Base-by-base conservation (phyloP, 2,888 invertebrate species). In the Pherbina coryleti region DNA sequence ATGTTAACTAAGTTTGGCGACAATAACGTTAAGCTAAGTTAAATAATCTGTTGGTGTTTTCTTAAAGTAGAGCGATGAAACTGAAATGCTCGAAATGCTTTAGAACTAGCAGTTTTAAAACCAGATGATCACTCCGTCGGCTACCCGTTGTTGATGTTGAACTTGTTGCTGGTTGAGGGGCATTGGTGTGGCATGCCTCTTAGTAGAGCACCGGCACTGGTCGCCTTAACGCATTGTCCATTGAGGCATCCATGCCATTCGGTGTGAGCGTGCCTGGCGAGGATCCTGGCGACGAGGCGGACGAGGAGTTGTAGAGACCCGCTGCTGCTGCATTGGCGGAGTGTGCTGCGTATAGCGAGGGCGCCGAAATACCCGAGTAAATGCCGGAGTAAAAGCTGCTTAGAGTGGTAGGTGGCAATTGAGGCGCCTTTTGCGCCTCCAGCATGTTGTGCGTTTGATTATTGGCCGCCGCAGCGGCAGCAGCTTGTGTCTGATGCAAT, bases 351-450 rank as follows among this genome's bases (percentile, higher is more conserved):
- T 90, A 89, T 11, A 90, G 82, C 44, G 90, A 89, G 17, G 90
- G 85, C 57, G 89, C 89, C 70, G 90, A 85, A 44, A 90, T 90
- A 78, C 90, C 89, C 70, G 89, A 87, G 77, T 90, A 90, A 70
- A 90, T 89, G 83, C 89, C 89, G 73, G 90, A 88, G 79, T 90
- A 90, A 82, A 90, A 90, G 79, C 89, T 89, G 80, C 90, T 88
- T 66, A 90, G 81, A 17, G 89, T 85, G 34, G 89, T 86, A 60
- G 90, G 90, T 66, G 90, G 88, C 80, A 90, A 80, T 80, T 90
- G 90, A 9, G 87, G 84, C 8, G 88, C 88, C 77, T 90, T 89
- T 81, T 90, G 89, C 4, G 88, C 87, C 80, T 89, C 88, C 70
- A 86, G 84, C 34, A 87, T 85, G 51, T 84, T 88, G 78, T 88